Evolutionary conservation across 2,113 vertebrate genomes (phyloP).

Genomic region (Procavia capensis): DNA sequence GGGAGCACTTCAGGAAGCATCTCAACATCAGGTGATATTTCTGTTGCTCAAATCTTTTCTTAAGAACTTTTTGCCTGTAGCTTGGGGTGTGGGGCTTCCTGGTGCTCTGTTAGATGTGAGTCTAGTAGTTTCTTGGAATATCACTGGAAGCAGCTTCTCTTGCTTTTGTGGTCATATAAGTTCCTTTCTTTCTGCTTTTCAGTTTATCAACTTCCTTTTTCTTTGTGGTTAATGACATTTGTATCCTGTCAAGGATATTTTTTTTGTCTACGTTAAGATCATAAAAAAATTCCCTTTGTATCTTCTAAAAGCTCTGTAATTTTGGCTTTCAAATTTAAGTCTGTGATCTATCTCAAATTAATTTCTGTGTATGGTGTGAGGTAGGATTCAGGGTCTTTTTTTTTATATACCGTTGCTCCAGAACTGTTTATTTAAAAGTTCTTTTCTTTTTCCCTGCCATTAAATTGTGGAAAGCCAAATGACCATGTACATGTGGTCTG

Average conservation of each 20-base stretch:
- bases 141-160: not conserved
- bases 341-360: not conserved
- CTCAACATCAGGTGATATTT: not conserved
- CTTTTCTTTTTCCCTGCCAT: not conserved
- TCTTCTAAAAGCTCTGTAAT: not conserved
- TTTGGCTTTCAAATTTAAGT: slow-evolving; percentile 8
- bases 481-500: not conserved
- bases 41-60: not conserved
- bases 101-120: not conserved
- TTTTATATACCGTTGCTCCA: not conserved
- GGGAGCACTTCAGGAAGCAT: not conserved
- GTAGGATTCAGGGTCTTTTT: not conserved
- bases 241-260: not conserved
- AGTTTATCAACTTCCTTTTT: not conserved
- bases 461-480: not conserved
- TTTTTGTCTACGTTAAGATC: not conserved
- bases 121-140: not conserved
- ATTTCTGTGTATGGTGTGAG: not conserved
- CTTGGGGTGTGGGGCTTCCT: not conserved
- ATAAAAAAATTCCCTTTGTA: not conserved
- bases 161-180: not conserved
- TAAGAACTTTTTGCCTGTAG: not conserved
- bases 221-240: not conserved
- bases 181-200: not conserved
- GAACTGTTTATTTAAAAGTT: not conserved